Evolutionary conservation across 2,113 vertebrate species (phyloP).

Genomic region (Heloderma charlesbogerti): DNA sequence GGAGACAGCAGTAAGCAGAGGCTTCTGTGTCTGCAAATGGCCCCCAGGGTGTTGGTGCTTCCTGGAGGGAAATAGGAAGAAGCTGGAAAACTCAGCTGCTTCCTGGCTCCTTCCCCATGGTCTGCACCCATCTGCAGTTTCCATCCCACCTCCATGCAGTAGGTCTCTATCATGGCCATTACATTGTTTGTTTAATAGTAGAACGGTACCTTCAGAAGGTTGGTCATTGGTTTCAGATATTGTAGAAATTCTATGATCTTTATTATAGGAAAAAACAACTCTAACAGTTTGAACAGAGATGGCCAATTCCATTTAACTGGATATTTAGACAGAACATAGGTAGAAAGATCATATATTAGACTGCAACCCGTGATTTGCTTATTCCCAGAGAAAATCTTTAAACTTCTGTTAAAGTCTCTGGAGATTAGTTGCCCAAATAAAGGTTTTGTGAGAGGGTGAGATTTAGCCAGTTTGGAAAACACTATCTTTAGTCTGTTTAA

Average conservation of each 20-base stretch:
- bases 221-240: not conserved
- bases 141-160: not conserved
- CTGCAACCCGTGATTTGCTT: not conserved
- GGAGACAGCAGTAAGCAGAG: not conserved
- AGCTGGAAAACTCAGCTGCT: not conserved
- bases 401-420: not conserved
- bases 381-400: not conserved
- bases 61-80: not conserved
- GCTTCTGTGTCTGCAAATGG: not conserved
- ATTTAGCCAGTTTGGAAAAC: not conserved
- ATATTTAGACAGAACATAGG: not conserved
- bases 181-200: no score
- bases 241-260: not conserved
- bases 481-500: not conserved
- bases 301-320: not conserved
- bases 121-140: not conserved
- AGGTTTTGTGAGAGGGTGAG: not conserved
- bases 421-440: not conserved
- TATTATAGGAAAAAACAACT: not conserved
- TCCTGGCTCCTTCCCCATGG: not conserved
- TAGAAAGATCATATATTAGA: not conserved
- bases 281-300: not conserved
- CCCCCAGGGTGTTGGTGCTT: not conserved
- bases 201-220: not conserved
- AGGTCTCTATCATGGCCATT: not conserved